Percentiles rank a stretch among this genome's conserved stretches.
These are phyloP conservation scores for Tauraco hartlaubi DNA, from an alignment of 2,797 vertebrate species.

Conservation along the genomic window DNA sequence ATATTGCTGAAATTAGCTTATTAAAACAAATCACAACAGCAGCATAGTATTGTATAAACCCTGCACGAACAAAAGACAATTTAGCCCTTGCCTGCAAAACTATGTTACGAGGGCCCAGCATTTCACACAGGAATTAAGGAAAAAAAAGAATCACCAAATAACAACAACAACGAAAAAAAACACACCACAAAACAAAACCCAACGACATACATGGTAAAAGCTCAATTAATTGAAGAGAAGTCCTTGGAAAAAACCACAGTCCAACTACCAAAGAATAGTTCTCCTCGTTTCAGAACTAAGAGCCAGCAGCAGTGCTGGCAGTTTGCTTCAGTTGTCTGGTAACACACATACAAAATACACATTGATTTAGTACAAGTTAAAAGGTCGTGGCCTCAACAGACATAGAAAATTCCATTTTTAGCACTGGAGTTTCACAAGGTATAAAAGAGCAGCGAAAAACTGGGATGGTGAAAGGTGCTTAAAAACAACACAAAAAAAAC, in stretches of 20 bases:
- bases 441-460: not conserved
- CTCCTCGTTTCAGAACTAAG: not conserved
- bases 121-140: not conserved
- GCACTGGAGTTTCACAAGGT: slow-evolving; percentile 34
- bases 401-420: not conserved
- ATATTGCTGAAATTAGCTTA: slow-evolving; percentile 56
- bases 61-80: slow-evolving; percentile 16
- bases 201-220: not conserved
- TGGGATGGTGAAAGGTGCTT: not conserved
- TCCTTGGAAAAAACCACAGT: not conserved
- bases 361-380: not conserved
- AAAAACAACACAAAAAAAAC: not conserved
- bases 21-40: slow-evolving; percentile 9
- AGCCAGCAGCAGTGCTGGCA: not conserved
- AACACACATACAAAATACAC: not conserved
- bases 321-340: not conserved
- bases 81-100: slow-evolving; percentile 20
- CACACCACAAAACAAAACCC: not conserved
- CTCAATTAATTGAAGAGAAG: not conserved
- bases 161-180: not conserved
- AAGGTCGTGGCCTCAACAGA: not conserved
- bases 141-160: not conserved
- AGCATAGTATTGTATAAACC: slow-evolving; percentile 15
- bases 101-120: not conserved
- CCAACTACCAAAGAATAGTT: not conserved